Evolutionary conservation across 2,888 invertebrate species (phyloP), one percentile per base, ranked within the genome.

Genomic region (Pseudococcus jackbeardsleyi): DNA sequence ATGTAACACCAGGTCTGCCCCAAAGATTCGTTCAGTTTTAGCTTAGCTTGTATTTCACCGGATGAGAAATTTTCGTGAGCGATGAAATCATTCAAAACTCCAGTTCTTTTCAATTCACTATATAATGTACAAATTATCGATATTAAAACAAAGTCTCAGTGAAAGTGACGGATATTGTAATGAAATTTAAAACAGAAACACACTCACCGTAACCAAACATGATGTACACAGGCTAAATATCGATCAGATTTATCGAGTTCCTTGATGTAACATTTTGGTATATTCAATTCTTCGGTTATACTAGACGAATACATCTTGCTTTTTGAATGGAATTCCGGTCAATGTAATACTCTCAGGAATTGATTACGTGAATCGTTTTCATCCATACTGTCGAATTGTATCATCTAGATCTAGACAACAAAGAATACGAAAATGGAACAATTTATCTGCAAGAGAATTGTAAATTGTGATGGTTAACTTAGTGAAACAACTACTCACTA

Each of bases 151-250:
- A 3, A 33, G 3, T 33, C 26, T 2, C 26, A 3, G 26, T 33
- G 26, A 33, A 33, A 33, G 26, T 33, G 26, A 33, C 26, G 26
- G 3, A 33, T 33, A 33, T 33, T 33, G 26, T 3, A 33, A 33
- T 33, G 26, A 33, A 33, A 33, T 3, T 33, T 90, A 19, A 82
- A 86, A 33, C 50, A 50, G 39, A 42, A 50, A 64, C 64, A 85
- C 46, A 88, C 90, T 90, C 89, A 91, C 91, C 90, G 90, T 7
- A 91, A 89, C 91, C 91, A 91, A 68, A 89, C 89, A 84, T 89
- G 89, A 88, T 90, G 90, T 48, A 90, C 95, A 88, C 95, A 93
- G 46, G 94, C 93, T 86, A 94, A 92, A 91, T 93, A 95, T 90
- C 94, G 93, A 90, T 94, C 93, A 68, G 93, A 92, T 89, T 93